These are phyloP conservation scores for Aldrovandia affinis DNA, from an alignment of 2,797 vertebrate species.

Conservation along the genomic window DNA sequence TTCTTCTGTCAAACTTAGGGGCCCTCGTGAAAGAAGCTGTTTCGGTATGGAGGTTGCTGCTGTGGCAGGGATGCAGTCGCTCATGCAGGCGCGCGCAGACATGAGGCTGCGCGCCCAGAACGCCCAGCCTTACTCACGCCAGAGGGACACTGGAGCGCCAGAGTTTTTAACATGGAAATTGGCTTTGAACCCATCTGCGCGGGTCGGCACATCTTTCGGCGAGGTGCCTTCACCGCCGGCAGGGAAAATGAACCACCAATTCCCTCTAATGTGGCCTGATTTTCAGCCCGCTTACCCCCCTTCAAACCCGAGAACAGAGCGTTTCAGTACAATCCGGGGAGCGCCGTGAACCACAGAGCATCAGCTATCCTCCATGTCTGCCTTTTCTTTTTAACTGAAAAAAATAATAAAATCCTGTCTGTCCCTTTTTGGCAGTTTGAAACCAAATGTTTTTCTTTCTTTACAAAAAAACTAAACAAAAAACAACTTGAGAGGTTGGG, in stretches of 20 bases:
- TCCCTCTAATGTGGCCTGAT: constrained; percentile 82
- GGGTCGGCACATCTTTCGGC: constrained; percentile 79
- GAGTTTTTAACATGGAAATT: constrained; percentile 86
- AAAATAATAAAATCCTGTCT: not conserved
- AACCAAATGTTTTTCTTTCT: constrained; percentile 28
- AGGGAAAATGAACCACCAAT: constrained; percentile 82
- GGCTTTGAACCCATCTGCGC: constrained; percentile 84
- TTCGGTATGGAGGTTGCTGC: not conserved
- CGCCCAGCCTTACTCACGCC: constrained; percentile 65
- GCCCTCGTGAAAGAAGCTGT: constrained; percentile 10
- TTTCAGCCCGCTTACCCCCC: constrained; percentile 77
- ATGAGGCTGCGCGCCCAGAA: constrained; percentile 59
- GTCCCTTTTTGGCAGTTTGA: not conserved
- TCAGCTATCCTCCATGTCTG: constrained; percentile 41
- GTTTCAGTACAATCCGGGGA: constrained; percentile 67
- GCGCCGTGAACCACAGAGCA: constrained; percentile 59
- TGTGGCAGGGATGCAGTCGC: too few species aligned
- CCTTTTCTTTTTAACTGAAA: not conserved
- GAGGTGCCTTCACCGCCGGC: constrained; percentile 76
- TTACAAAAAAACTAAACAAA: constrained; percentile 55
- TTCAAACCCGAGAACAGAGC: constrained; percentile 71
- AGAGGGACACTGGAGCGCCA: constrained; percentile 67
- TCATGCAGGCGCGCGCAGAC: not conserved
- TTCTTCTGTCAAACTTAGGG: constrained; percentile 53
- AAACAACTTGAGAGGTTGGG: not conserved